phyloP scores from a whole-genome alignment of 2,797 vertebrate species.

The Benthosema pterotum region DNA sequence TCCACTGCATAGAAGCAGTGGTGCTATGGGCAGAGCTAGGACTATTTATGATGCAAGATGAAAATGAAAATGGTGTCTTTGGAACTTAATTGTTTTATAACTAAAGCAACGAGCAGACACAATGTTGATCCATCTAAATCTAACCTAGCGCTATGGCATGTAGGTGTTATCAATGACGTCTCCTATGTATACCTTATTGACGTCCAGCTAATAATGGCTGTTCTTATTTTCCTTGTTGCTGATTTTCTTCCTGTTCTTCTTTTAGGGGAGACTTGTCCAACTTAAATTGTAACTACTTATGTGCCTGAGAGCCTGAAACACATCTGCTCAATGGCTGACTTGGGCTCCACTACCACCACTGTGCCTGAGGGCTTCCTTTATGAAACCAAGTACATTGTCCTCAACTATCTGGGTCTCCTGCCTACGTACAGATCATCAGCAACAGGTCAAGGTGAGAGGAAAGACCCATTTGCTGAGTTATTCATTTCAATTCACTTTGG shows the following conservation, averaged over 20 bases:
- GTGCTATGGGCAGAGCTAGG: no score
- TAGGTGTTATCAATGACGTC: no score
- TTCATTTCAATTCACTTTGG: neutral
- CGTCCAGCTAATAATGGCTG: no score
- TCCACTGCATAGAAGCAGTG: no score
- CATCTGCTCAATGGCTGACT: conserved; percentile 75
- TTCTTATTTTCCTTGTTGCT: no score
- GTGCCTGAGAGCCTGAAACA: conserved; percentile 68
- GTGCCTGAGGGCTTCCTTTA: conserved; percentile 94
- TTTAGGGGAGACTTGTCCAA: conserved; percentile 59
- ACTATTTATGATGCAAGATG: no score
- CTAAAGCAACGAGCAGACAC: no score
- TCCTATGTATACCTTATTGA: no score
- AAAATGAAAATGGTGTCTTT: no score
- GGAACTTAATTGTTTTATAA: no score
- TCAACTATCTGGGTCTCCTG: conserved; percentile 88
- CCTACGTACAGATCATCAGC: conserved; percentile 71
- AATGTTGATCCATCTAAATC: no score
- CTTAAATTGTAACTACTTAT: conserved; percentile 58
- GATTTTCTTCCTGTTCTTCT: conserved; percentile 8
- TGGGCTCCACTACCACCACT: conserved; percentile 70
- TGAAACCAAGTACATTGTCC: conserved; percentile 93
- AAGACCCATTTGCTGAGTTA: neutral
- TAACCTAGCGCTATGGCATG: no score
- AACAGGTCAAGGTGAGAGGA: conserved; percentile 73